Evolutionary conservation across 2,113 vertebrate genomes (phyloP).

Genomic region (Sapayoa aenigma): DNA sequence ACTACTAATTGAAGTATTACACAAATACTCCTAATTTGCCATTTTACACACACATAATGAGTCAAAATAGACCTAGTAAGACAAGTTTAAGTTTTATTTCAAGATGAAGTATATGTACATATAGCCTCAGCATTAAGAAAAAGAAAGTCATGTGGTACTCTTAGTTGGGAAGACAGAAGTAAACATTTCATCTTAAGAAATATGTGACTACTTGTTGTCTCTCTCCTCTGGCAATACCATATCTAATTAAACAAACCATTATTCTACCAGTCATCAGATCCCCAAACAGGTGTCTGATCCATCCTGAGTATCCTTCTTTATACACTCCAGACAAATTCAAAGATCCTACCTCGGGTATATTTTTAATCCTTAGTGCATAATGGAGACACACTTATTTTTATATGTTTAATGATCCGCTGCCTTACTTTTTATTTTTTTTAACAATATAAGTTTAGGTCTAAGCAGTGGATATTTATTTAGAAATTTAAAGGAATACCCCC

Average conservation of each 20-base stretch:
- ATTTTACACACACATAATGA: not conserved
- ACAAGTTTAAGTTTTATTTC: not conserved
- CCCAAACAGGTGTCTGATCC: not conserved
- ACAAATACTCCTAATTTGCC: not conserved
- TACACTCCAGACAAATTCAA: not conserved
- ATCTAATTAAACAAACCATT: not conserved
- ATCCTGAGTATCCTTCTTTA: not conserved
- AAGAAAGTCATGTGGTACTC: accelerated
- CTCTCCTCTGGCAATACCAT: not conserved
- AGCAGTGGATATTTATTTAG: not conserved
- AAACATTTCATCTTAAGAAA: not conserved
- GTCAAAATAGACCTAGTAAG: not conserved
- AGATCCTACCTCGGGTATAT: not conserved
- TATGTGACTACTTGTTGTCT: accelerated
- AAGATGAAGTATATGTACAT: not conserved
- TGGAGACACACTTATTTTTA: not conserved
- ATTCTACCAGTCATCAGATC: not conserved
- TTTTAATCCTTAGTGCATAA: not conserved
- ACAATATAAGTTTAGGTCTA: not conserved
- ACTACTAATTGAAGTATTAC: not conserved
- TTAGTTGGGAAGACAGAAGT: not conserved
- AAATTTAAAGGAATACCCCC: not conserved
- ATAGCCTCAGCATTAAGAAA: not conserved
- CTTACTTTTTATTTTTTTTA: not conserved
- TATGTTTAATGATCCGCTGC: not conserved